Conservation (phyloP, 2,888 invertebrate genomes). For the Andrena haemorrhoa region DNA sequence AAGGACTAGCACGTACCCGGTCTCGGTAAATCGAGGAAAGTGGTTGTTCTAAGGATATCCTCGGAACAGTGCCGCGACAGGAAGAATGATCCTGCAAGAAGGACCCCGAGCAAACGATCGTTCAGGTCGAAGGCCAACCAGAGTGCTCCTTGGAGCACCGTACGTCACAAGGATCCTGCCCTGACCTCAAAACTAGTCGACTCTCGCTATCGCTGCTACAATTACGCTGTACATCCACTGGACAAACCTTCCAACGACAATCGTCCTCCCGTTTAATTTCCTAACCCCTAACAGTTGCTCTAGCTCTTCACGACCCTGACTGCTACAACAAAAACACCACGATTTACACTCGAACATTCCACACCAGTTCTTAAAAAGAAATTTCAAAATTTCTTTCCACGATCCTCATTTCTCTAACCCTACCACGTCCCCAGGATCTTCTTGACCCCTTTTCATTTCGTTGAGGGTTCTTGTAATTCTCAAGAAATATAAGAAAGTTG, state of each 20-base stretch:
- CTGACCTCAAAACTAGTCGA: constrained; percentile 82
- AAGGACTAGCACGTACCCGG: constrained; percentile 3
- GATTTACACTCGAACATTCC: no score
- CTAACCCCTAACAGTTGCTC: neutral
- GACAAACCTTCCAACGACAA: constrained; percentile 29
- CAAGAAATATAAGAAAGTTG: no score
- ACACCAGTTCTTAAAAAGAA: no score
- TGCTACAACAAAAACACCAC: no score
- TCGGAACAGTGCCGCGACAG: constrained; percentile 38
- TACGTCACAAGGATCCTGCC: constrained; percentile 80
- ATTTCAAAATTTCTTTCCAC: no score
- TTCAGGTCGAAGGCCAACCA: constrained; percentile 63
- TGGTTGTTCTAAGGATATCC: constrained; percentile 39
- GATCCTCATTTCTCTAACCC: no score
- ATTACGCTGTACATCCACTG: constrained; percentile 48
- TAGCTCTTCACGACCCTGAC: neutral
- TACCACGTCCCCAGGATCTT: no score
- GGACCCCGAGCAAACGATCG: constrained; percentile 24
- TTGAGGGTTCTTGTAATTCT: no score
- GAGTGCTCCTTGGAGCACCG: constrained; percentile 68
- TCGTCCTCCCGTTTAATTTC: neutral
- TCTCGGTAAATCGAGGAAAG: constrained; percentile 27
- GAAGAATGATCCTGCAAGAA: constrained; percentile 54
- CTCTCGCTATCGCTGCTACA: constrained; percentile 70
- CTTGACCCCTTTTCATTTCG: no score